phyloP scores from a whole-genome alignment of 2,888 invertebrate species.

The Perithous albicinctus region DNA sequence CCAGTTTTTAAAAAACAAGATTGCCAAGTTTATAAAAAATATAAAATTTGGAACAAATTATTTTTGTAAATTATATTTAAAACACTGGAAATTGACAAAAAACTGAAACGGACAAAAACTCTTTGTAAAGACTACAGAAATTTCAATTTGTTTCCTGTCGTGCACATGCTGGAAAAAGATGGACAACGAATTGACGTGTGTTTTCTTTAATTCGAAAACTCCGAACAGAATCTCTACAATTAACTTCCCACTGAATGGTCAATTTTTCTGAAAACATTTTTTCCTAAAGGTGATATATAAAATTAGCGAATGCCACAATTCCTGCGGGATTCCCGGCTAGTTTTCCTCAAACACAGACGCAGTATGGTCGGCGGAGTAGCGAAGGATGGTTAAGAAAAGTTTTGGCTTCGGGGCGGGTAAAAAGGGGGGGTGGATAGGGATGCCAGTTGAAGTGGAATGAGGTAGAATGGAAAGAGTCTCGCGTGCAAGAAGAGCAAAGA shows the following conservation, averaged over 20 bases:
- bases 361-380: slow-evolving; percentile 34
- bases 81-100: too few relatives aligned
- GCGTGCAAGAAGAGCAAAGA: slow-evolving; percentile 67
- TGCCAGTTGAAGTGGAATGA: slow-evolving; percentile 56
- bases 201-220: background rate
- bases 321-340: slow-evolving; percentile 37
- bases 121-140: too few relatives aligned
- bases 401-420: slow-evolving; percentile 49
- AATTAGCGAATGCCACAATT: slow-evolving; percentile 51
- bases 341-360: slow-evolving; percentile 40
- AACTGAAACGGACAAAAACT: too few relatives aligned
- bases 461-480: slow-evolving; percentile 75
- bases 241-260: slow-evolving; percentile 1
- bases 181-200: background rate
- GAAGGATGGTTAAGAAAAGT: slow-evolving; percentile 62
- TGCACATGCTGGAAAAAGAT: too few relatives aligned
- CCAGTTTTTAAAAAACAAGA: too few relatives aligned
- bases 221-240: background rate
- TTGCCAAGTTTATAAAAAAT: too few relatives aligned
- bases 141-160: too few relatives aligned
- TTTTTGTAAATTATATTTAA: too few relatives aligned
- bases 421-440: slow-evolving; percentile 52
- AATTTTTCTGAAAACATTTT: background rate
- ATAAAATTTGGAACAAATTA: too few relatives aligned
- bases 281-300: slow-evolving; percentile 29